Conservation (phyloP, 2,113 vertebrate genomes). For the Axis porcinus region DNA sequence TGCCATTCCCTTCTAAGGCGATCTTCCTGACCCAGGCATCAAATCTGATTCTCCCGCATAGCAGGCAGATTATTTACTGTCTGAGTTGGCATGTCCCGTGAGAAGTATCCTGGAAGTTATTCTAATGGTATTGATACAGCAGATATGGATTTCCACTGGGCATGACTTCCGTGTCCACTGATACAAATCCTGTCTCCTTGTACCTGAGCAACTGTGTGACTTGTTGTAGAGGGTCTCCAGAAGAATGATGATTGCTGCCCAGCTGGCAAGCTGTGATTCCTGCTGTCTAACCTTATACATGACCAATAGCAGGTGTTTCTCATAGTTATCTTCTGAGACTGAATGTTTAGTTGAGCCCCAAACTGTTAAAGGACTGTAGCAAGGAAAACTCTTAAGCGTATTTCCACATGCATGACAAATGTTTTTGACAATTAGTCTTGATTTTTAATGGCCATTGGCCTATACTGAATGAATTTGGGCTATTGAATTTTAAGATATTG, state of each 20-base stretch:
- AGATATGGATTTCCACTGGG: accelerated
- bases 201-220: background rate
- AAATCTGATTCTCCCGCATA: accelerated
- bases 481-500: constrained; percentile 33
- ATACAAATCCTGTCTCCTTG: background rate
- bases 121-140: background rate
- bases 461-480: constrained; percentile 34
- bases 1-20: background rate
- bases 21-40: background rate
- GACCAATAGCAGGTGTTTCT: background rate
- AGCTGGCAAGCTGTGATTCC: background rate
- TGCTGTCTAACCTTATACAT: background rate
- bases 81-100: background rate
- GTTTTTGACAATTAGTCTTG: constrained; percentile 13
- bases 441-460: constrained; percentile 4
- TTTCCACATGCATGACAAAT: background rate
- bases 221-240: background rate
- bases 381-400: background rate
- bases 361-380: background rate
- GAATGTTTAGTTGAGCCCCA: background rate
- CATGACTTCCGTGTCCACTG: background rate
- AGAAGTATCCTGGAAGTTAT: background rate
- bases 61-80: background rate
- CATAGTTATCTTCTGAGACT: background rate
- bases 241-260: background rate